Evolutionary conservation across 2,888 invertebrate species (phyloP), one percentile per base, ranked within the genome.

Genomic region (Trachelus iudaicus): DNA sequence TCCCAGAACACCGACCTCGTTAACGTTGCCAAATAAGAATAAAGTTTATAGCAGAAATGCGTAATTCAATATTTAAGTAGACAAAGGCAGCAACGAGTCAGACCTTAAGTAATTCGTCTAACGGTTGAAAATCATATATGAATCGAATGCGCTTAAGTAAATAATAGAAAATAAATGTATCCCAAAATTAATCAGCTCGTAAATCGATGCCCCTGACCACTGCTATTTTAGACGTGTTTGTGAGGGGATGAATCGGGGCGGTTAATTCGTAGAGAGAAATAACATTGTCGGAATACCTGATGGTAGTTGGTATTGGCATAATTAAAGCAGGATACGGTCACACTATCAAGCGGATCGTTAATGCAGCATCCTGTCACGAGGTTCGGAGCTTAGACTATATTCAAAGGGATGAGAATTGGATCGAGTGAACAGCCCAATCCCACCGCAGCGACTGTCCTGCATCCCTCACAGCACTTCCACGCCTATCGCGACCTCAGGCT

Each of bases 231-330:
- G 9, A 6, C 40, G 23, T 23, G 40, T 23, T 56, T 56, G 0
- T 9, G 0, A 23, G 40, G 40, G 40, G 40, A 56, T 56, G 1
- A 76, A 68, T 75, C 76, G 69, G 69, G 78, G 76, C 81, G 77
- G 78, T 83, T 83, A 83, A 80, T 83, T 79, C 82, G 69, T 76
- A 73, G 69, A 74, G 34, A 75, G 73, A 78, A 23, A 56, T 56
- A 79, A 80, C 79, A 83, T 82, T 82, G 82, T 83, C 76, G 71
- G 75, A 15, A 37, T 37, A 33, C n/a, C 34, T 73, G 69, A n/a
- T 15, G 76, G 76, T 69, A 74, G 74, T 73, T 79, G 78, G 69
- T 69, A 79, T 79, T 77, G 75, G 73, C 78, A 82, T 79, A 79
- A 81, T 81, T 82, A 77, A 79, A 79, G 76, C 79, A 68, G 34